Base-by-base conservation (phyloP, 2,888 invertebrate species). In the Prostheceraeus crozeri region DNA sequence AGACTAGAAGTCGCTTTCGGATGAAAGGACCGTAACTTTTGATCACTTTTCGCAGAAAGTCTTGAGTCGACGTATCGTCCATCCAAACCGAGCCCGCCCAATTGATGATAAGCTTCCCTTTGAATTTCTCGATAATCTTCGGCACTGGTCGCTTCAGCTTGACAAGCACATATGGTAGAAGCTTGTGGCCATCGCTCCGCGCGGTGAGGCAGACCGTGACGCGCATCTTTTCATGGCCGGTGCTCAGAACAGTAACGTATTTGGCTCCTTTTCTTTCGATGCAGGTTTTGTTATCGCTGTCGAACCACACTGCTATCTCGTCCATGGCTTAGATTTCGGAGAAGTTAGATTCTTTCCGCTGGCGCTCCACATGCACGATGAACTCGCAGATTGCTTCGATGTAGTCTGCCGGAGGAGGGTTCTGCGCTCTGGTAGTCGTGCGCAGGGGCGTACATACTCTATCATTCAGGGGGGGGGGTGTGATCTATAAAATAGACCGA, bases 201-300 rank as follows among this genome's bases (percentile, higher is more conserved):
- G 66, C 65, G 33, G 65, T 31, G 2, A 65, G 57, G 35, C 63
- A 46, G 10, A 67, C 66, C 10, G 67, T 65, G 16, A 68, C 31
- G n/a, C 63, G 65, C 14, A 57, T 28, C 27, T 65, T 65, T 10
- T 65, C 65, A 55, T 65, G 66, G 0, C 65, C 65, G 11, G 66
- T 65, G n/a, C 65, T 36, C 8, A 25, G 31, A 10, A 65, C 28
- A 3, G 66, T 28, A 10, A 65, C 66, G 11, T 65, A 51, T 16
- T 67, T 67, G 10, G 57, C 54, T 3, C 65, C 65, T 21, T 14
- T 62, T 4, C 16, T 3, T 28, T 62, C 62, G 14, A 61, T 21
- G 3, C 63, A 58, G 30, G 62, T 63, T 25, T 63, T 33, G 2
- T 19, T 27, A 1, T 36, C 19, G 19, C 35, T 57, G 57, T 61